These are phyloP conservation scores for Spea hammondii DNA, from an alignment of 2,797 vertebrate genomes.

Conservation along the genomic window DNA sequence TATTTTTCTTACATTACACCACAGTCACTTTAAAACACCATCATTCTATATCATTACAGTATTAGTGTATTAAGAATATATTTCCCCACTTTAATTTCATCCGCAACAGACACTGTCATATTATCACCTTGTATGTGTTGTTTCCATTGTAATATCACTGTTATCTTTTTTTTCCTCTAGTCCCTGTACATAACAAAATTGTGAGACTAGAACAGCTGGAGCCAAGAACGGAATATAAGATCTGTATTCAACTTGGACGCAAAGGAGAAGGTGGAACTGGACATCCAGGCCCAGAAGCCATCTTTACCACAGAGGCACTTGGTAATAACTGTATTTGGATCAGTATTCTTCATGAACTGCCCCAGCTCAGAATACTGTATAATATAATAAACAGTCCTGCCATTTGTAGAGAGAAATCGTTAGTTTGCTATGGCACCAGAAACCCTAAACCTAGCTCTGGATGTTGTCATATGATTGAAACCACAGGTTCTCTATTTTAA, in stretches of 20 bases:
- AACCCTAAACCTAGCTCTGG: too few species aligned
- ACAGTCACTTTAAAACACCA: too few species aligned
- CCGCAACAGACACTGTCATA: background rate
- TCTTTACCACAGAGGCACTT: slow-evolving; percentile 73
- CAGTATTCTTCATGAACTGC: background rate
- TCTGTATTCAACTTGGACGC: slow-evolving; percentile 76
- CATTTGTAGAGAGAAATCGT: too few species aligned
- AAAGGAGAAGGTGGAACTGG: slow-evolving; percentile 76
- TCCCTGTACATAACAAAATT: slow-evolving; percentile 67
- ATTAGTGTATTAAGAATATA: too few species aligned
- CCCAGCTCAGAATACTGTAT: too few species aligned
- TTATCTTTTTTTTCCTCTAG: slow-evolving; percentile 4
- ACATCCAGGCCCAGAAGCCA: slow-evolving; percentile 73
- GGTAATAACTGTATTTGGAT: slow-evolving; percentile 60
- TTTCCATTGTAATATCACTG: background rate
- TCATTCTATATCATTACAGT: too few species aligned
- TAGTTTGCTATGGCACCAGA: too few species aligned
- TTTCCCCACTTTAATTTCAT: background rate
- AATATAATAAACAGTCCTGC: too few species aligned
- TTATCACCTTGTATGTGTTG: too few species aligned
- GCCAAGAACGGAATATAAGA: slow-evolving; percentile 78
- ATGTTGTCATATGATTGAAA: too few species aligned
- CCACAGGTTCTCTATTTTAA: too few species aligned
- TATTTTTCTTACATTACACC: too few species aligned
- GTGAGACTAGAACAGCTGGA: slow-evolving; percentile 74